phyloP scores from a whole-genome alignment of 2,113 vertebrate genomes.

The Baryphthengus martii region DNA sequence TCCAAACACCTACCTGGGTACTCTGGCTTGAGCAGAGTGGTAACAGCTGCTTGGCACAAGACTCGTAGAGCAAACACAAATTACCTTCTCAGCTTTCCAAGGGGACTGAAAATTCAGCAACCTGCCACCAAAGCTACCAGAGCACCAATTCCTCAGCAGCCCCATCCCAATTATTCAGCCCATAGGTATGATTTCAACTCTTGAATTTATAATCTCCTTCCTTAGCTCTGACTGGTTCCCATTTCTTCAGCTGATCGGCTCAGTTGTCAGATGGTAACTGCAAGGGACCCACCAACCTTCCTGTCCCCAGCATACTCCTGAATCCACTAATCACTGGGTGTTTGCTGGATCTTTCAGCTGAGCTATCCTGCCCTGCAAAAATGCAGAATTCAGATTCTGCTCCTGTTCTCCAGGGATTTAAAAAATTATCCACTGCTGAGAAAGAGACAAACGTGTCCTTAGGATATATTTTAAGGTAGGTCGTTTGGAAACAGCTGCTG shows the following conservation, averaged over 20 bases:
- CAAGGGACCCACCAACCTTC: neutral
- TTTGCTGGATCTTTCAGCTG: neutral
- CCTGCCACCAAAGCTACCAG: neutral
- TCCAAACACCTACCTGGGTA: neutral
- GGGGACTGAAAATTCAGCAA: neutral
- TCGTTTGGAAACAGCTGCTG: neutral
- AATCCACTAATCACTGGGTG: neutral
- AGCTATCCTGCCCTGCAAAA: neutral
- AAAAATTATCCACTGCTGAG: neutral
- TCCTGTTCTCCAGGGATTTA: rapidly evolving
- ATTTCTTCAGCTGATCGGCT: neutral
- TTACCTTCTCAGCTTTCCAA: neutral
- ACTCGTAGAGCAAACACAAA: neutral
- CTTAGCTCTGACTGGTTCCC: neutral
- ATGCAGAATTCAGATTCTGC: neutral
- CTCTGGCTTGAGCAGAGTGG: neutral
- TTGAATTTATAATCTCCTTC: neutral
- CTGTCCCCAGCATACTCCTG: neutral
- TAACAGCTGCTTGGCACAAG: neutral
- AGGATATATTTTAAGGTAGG: neutral
- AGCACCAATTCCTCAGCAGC: neutral
- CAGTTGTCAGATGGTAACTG: neutral
- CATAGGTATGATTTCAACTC: neutral
- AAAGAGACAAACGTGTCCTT: neutral
- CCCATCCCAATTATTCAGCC: neutral